Evolutionary conservation across 2,888 invertebrate species (phyloP), one percentile per base, ranked within the genome.

Genomic region (Hoplodrina blanda): DNA sequence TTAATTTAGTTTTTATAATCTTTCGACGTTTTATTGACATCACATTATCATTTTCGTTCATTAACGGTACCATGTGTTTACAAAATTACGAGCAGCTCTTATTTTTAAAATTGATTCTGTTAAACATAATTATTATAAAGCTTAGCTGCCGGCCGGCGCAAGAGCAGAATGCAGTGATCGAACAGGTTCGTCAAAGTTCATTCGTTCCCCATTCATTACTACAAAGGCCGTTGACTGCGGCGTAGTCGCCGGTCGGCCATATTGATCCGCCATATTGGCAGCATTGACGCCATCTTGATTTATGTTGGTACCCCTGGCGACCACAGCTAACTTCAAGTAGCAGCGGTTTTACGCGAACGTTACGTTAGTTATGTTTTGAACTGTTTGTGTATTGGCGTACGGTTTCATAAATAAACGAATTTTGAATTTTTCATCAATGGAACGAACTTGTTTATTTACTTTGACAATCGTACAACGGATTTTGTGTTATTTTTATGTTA

Each of bases 341-440:
- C 88, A 90, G 82, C 90, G 88, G 90, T 87, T 90, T 88, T 90
- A 90, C 86, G 88, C 89, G 87, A 90, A 92, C 94, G 93, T 93
- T 94, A 92, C 84, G 88, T 91, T 94, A 93, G 91, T 92, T 92
- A 89, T 92, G 91, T 92, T 93, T 92, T 93, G 89, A 93, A 92
- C 89, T 75, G 89, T 91, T 90, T 83, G 87, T 85, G 84, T 83
- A 84, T 82, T 72, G 69, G 73, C 82, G 68, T 83, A 74, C 81
- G 67, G 76, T 73, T 69, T 63, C 82, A 84, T 78, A 73, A 86
- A 81, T 78, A 78, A 77, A 83, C 80, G 70, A 71, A 73, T 84
- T 85, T 81, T 67, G 50, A 73, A 59, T 25, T 69, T 80, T 88
- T 90, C 80, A 86, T 91, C 87, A 93, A 93, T 94, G 91, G 88